Conservation (phyloP, 2,888 invertebrate species). For the Hylaea fasciaria region DNA sequence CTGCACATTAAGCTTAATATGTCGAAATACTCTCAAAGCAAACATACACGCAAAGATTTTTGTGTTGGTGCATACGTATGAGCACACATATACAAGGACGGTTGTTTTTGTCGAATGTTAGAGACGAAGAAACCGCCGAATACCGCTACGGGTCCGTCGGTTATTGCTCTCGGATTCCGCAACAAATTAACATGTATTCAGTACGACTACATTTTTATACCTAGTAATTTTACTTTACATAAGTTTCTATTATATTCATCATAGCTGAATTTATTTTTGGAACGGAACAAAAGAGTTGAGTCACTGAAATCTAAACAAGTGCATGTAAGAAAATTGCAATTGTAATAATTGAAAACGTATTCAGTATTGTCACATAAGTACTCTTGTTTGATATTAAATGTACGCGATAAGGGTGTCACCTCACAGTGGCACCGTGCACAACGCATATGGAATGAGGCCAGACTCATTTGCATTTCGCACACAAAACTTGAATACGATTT, state of each 20-base stretch:
- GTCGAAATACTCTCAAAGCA: conserved; percentile 69
- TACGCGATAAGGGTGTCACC: conserved; percentile 6
- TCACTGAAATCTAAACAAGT: conserved; percentile 1
- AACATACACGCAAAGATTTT: conserved; percentile 58
- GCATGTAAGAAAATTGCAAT: not conserved
- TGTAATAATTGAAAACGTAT: not conserved
- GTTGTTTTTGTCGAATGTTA: conserved; percentile 81
- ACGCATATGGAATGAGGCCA: conserved; percentile 50
- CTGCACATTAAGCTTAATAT: conserved; percentile 71
- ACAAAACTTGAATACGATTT: conserved; percentile 51
- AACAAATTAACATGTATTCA: conserved; percentile 85
- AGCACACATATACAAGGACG: conserved; percentile 57
- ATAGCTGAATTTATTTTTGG: conserved; percentile 37
- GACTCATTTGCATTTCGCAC: conserved; percentile 57
- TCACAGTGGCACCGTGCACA: conserved; percentile 21
- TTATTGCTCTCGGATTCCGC: conserved; percentile 85
- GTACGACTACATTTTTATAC: conserved; percentile 80
- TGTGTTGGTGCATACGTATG: conserved; percentile 54
- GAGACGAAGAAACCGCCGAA: conserved; percentile 79
- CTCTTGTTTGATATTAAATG: not conserved
- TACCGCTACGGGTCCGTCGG: conserved; percentile 81
- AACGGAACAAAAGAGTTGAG: conserved; percentile 32
- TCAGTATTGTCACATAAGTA: not conserved
- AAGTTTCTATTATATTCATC: conserved; percentile 55
- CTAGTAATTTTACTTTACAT: conserved; percentile 74